phyloP scores from a whole-genome alignment of 2,888 invertebrate species.

The Mamestra brassicae region DNA sequence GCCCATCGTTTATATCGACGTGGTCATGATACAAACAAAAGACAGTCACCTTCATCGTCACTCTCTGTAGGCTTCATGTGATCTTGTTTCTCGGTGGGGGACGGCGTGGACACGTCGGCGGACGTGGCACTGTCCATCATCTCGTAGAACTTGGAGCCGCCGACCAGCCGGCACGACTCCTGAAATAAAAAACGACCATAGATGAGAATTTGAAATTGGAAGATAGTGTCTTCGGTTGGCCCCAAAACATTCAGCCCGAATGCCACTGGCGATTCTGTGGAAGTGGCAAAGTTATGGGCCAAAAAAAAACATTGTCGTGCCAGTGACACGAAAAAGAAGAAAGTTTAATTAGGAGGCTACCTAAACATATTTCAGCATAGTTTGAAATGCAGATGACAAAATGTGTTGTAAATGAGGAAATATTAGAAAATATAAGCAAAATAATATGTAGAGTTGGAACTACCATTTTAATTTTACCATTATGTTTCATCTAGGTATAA shows the following conservation, averaged over 20 bases:
- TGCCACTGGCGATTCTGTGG: too few species aligned
- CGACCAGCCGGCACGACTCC: constrained; percentile 88
- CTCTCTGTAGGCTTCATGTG: constrained; percentile 95
- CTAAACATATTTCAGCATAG: background rate
- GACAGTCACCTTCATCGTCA: constrained; percentile 92
- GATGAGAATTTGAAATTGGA: background rate
- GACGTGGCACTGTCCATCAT: constrained; percentile 80
- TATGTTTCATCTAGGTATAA: too few species aligned
- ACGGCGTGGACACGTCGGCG: constrained; percentile 79
- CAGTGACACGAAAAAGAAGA: too few species aligned
- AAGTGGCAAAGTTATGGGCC: too few species aligned
- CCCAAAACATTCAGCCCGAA: too few species aligned
- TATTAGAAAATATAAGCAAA: background rate
- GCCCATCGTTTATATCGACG: background rate
- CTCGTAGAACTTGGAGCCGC: constrained; percentile 89
- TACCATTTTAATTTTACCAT: too few species aligned
- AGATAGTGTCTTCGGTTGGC: background rate
- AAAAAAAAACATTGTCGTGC: too few species aligned
- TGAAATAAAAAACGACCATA: constrained; percentile 61
- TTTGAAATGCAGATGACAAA: background rate
- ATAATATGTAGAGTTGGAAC: background rate
- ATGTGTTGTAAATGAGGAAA: constrained; percentile 1
- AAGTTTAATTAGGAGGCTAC: background rate
- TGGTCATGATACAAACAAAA: background rate
- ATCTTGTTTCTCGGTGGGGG: constrained; percentile 94